Evolutionary conservation across 2,888 invertebrate species (phyloP).

Genomic region (Volucella inanis): DNA sequence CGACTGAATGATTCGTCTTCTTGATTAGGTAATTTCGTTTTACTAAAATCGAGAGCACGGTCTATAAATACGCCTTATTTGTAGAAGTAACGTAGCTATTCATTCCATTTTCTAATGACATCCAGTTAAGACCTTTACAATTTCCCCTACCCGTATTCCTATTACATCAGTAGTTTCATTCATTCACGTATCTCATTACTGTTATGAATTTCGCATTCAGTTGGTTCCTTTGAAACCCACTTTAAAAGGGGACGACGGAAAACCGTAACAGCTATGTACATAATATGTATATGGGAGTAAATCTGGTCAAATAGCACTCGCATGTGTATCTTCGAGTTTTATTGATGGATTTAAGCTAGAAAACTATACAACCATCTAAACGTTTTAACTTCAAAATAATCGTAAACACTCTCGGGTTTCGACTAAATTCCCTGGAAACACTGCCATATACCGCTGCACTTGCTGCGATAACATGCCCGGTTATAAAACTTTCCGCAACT

Average conservation of each 20-base stretch:
- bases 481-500: constrained; percentile 68
- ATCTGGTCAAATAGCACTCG: constrained; percentile 7
- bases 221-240: too few species aligned
- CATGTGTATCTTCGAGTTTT: background rate
- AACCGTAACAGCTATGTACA: constrained; percentile 5
- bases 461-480: constrained; percentile 44
- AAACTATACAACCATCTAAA: constrained; percentile 14
- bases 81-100: too few species aligned
- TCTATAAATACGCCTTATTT: too few species aligned
- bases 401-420: constrained; percentile 28
- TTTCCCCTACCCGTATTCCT: too few species aligned
- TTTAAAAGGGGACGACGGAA: constrained; percentile 22
- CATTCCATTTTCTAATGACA: too few species aligned
- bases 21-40: too few species aligned
- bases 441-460: constrained; percentile 12
- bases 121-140: too few species aligned
- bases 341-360: constrained; percentile 50
- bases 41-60: too few species aligned
- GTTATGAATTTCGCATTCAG: too few species aligned
- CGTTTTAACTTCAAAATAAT: constrained; percentile 55
- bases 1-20: too few species aligned
- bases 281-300: constrained; percentile 9
- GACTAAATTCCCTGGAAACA: background rate
- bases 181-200: too few species aligned
- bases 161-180: too few species aligned